Conservation (phyloP, 1,140 invertebrate species). For the Brachionus asplanchnoidis region DNA sequence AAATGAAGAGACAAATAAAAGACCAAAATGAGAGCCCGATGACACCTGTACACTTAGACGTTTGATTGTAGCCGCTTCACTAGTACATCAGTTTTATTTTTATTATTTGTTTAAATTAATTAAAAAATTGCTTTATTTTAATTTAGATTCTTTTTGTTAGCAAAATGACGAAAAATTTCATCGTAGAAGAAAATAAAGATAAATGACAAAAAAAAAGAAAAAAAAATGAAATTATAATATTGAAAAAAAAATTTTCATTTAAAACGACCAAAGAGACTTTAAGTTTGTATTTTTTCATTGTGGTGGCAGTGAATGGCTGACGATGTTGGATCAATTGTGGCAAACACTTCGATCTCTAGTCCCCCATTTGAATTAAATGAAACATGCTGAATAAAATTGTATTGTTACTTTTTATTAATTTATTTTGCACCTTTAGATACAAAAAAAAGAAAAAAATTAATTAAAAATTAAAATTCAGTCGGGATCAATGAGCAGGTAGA, state of each 20-base stretch:
- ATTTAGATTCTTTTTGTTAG: conserved; percentile 1
- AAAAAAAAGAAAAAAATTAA: not conserved
- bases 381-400: not conserved
- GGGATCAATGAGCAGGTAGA: not conserved
- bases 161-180: not conserved
- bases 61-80: not conserved
- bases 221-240: not conserved
- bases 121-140: conserved; percentile 9
- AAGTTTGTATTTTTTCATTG: not conserved
- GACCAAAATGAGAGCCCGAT: not conserved
- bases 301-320: not conserved
- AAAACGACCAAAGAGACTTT: not conserved
- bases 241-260: not conserved
- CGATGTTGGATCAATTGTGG: not conserved
- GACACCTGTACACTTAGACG: not conserved
- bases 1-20: not conserved
- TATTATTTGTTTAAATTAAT: not conserved
- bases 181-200: not conserved
- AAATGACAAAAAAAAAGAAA: not conserved
- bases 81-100: not conserved
- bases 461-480: not conserved
- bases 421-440: conserved; percentile 26
- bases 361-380: not conserved
- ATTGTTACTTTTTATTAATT: not conserved
- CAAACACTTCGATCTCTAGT: not conserved